These are phyloP conservation scores for Mastacembelus armatus DNA, from an alignment of 2,797 vertebrate genomes.

Conservation along the genomic window DNA sequence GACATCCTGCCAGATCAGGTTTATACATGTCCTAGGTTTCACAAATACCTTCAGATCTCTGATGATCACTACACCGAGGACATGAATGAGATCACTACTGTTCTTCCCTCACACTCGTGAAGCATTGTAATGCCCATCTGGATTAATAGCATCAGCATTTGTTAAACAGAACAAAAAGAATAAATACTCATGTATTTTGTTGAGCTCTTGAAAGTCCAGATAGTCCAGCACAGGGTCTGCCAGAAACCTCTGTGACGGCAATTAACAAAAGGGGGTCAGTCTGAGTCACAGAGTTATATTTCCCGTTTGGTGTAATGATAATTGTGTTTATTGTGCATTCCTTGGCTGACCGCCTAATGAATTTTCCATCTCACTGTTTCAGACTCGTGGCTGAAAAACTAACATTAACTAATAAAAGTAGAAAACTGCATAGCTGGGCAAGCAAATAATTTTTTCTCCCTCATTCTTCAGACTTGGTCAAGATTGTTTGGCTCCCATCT, in stretches of 20 bases:
- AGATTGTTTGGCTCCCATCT: slow-evolving; percentile 40
- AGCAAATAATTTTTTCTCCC: not conserved
- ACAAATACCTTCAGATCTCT: not conserved
- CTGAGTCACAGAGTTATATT: slow-evolving; percentile 49
- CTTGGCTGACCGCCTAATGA: slow-evolving; percentile 65
- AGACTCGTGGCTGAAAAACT: slow-evolving; percentile 49
- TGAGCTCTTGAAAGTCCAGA: slow-evolving; percentile 25
- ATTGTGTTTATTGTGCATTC: slow-evolving; percentile 69
- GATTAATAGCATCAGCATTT: slow-evolving; percentile 17
- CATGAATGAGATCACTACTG: slow-evolving; percentile 8
- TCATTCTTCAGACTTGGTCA: slow-evolving; percentile 8
- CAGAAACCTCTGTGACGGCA: slow-evolving; percentile 58
- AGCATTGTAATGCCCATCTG: not conserved
- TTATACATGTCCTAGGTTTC: slow-evolving; percentile 33
- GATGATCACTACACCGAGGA: not conserved
- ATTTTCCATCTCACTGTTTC: slow-evolving; percentile 63
- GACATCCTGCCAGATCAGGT: slow-evolving; percentile 41
- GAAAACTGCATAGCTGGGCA: slow-evolving; percentile 19
- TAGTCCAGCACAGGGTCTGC: slow-evolving; percentile 37
- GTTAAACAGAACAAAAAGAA: slow-evolving; percentile 39
- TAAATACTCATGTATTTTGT: slow-evolving; percentile 43
- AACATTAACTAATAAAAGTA: slow-evolving; percentile 58
- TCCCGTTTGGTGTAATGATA: slow-evolving; percentile 58
- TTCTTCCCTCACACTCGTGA: not conserved
- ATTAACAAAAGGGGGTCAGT: slow-evolving; percentile 63